These are phyloP conservation scores for Spodoptera exigua DNA, from an alignment of 2,888 invertebrate genomes.

Conservation along the genomic window DNA sequence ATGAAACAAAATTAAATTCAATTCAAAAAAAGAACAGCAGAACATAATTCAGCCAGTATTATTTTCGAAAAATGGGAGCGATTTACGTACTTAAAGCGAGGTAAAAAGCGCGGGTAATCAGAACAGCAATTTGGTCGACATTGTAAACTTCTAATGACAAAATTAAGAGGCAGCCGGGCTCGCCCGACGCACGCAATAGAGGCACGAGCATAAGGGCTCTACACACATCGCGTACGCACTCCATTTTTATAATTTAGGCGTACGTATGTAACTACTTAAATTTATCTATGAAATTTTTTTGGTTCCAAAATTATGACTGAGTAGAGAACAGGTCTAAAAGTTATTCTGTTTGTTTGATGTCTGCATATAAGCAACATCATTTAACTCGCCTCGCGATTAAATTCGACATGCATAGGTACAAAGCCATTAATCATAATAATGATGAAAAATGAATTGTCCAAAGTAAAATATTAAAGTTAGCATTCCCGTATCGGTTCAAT, in stretches of 20 bases:
- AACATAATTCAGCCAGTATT: background rate
- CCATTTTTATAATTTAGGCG: no score
- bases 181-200: conserved; percentile 46
- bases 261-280: no score
- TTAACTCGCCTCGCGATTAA: background rate
- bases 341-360: background rate
- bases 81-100: conserved; percentile 32
- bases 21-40: background rate
- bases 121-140: conserved; percentile 69
- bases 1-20: background rate
- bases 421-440: conserved; percentile 14
- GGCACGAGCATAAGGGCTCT: conserved; percentile 63
- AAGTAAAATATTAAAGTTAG: conserved; percentile 1
- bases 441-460: conserved; percentile 1
- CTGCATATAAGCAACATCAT: no score
- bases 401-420: conserved; percentile 2
- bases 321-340: no score
- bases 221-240: conserved; percentile 26
- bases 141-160: conserved; percentile 75
- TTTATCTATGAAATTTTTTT: no score
- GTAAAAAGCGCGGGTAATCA: conserved; percentile 57
- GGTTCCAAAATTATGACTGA: no score
- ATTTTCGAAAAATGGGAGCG: conserved; percentile 40
- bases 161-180: conserved; percentile 69
- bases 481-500: conserved; percentile 8